phyloP scores from a whole-genome alignment of 1,140 invertebrate species.

The Lordiphosa mommai region DNA sequence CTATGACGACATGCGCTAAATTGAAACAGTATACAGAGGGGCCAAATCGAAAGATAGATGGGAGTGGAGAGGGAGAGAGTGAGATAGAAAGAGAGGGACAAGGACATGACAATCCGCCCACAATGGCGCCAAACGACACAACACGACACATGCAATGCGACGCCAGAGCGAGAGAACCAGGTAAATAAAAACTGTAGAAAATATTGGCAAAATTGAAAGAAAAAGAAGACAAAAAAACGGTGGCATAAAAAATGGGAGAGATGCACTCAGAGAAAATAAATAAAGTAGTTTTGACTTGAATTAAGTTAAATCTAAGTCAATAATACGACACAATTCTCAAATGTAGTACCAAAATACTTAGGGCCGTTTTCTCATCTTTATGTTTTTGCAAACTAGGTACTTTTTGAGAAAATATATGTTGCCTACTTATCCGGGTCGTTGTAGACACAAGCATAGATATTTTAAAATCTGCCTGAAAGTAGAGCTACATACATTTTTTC shows the following conservation, averaged over 20 bases:
- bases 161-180: constrained; percentile 28
- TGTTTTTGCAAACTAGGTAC: too few species aligned
- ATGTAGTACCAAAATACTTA: too few species aligned
- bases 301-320: too few species aligned
- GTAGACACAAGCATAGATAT: too few species aligned
- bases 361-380: too few species aligned
- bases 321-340: too few species aligned
- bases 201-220: constrained; percentile 74
- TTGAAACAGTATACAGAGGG: constrained; percentile 66
- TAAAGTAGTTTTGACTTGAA: too few species aligned
- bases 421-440: too few species aligned
- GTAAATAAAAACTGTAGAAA: constrained; percentile 65
- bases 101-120: constrained; percentile 29
- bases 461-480: too few species aligned
- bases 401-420: too few species aligned
- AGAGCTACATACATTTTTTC: too few species aligned
- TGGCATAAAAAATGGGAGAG: not conserved
- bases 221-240: constrained; percentile 21
- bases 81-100: constrained; percentile 32
- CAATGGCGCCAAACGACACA: constrained; percentile 54
- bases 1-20: constrained; percentile 75
- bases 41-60: not conserved
- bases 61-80: not conserved
- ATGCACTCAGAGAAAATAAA: not conserved
- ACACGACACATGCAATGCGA: constrained; percentile 62